These are phyloP conservation scores for Drosophila bocki DNA, from an alignment of 1,140 invertebrate genomes.

Conservation along the genomic window DNA sequence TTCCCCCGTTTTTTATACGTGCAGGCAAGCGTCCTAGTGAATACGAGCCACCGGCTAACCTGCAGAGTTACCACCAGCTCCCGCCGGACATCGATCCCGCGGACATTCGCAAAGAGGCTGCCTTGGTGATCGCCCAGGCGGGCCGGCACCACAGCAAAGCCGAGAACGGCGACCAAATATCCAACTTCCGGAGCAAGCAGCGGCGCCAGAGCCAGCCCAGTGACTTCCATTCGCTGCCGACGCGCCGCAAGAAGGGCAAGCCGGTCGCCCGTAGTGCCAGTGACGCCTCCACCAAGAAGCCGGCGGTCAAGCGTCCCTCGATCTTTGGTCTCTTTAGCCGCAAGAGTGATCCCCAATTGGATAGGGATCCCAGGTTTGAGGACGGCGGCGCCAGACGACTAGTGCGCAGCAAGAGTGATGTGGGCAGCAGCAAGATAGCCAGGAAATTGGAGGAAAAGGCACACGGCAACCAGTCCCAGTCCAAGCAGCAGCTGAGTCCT, in stretches of 20 bases:
- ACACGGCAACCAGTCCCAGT: slow-evolving; percentile 18
- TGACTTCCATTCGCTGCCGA: slow-evolving; percentile 80
- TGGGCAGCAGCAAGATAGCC: slow-evolving; percentile 81
- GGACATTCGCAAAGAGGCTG: slow-evolving; percentile 82
- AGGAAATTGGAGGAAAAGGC: slow-evolving; percentile 28
- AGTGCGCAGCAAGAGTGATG: slow-evolving; percentile 89
- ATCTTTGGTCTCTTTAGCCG: slow-evolving; percentile 87
- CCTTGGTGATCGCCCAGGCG: slow-evolving; percentile 79
- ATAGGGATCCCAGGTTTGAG: slow-evolving; percentile 76
- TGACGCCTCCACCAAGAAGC: slow-evolving; percentile 86
- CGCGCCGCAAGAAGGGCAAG: slow-evolving; percentile 77
- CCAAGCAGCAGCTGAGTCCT: slow-evolving; percentile 89
- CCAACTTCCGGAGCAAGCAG: slow-evolving; percentile 67
- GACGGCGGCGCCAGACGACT: slow-evolving; percentile 74
- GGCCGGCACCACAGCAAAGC: slow-evolving; percentile 82
- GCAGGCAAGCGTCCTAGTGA: slow-evolving; percentile 78
- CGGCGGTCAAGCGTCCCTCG: slow-evolving; percentile 84
- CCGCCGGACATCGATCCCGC: slow-evolving; percentile 79
- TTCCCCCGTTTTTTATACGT: too few relatives aligned
- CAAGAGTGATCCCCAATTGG: slow-evolving; percentile 75
- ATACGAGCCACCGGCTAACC: slow-evolving; percentile 72
- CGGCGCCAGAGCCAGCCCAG: slow-evolving; percentile 75
- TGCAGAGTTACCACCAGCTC: slow-evolving; percentile 75
- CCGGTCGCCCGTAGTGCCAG: slow-evolving; percentile 85
- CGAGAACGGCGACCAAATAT: slow-evolving; percentile 79